Conservation (phyloP, 1,140 invertebrate species). For the Drosophila equinoxialis region DNA sequence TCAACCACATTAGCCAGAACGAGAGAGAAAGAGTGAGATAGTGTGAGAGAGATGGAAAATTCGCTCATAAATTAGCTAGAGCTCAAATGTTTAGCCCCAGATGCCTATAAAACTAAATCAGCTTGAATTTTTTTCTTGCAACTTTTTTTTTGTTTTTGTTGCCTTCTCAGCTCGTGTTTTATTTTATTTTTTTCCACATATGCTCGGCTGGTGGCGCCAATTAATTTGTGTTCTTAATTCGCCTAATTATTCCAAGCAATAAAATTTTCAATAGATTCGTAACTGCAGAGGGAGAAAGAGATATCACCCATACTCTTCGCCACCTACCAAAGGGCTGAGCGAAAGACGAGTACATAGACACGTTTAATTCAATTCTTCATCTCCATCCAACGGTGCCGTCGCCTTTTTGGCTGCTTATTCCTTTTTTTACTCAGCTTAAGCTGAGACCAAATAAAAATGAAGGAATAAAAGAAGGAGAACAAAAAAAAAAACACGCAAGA, state of each 20-base stretch:
- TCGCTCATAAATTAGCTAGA: constrained; percentile 52
- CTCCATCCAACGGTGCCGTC: constrained; percentile 24
- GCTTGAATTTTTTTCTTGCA: constrained; percentile 47
- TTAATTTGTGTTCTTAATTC: constrained; percentile 79
- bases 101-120: constrained; percentile 76
- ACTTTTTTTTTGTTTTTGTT: constrained; percentile 11
- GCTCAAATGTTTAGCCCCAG: constrained; percentile 42
- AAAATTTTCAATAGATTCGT: constrained; percentile 77
- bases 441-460: constrained; percentile 44
- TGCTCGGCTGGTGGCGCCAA: constrained; percentile 55
- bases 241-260: constrained; percentile 78
- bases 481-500: constrained; percentile 39
- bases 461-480: constrained; percentile 47
- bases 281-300: constrained; percentile 24
- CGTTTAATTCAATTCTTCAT: constrained; percentile 79
- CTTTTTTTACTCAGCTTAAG: constrained; percentile 55
- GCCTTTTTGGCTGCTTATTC: background rate
- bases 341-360: constrained; percentile 52
- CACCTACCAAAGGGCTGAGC: constrained; percentile 49
- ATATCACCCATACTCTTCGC: background rate
- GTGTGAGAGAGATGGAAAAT: background rate
- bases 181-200: constrained; percentile 60
- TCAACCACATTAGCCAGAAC: background rate
- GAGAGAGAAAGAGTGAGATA: constrained; percentile 19
- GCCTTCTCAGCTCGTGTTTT: background rate